phyloP scores from a whole-genome alignment of 2,113 vertebrate genomes.

The Furnarius figulus region DNA sequence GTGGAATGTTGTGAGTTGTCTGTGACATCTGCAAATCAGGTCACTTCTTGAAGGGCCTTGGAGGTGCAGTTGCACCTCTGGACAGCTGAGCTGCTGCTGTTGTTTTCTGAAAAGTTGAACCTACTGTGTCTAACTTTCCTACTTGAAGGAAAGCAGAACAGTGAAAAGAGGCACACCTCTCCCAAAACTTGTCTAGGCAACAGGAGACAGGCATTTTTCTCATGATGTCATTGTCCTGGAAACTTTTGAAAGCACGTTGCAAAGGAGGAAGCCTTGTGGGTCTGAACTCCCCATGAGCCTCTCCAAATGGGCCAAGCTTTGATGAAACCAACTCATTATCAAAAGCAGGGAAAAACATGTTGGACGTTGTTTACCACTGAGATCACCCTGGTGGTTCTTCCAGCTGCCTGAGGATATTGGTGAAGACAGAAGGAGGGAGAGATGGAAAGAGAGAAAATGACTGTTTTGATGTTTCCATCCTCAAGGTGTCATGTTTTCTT shows the following conservation, averaged over 20 bases:
- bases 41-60: neutral
- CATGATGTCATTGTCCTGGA: constrained; percentile 66
- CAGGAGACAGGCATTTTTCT: constrained; percentile 50
- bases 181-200: constrained; percentile 33
- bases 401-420: constrained; percentile 64
- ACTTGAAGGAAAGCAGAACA: neutral
- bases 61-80: neutral
- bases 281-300: constrained; percentile 61
- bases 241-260: constrained; percentile 62
- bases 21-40: neutral
- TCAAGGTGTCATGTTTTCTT: constrained; percentile 58
- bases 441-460: constrained; percentile 15
- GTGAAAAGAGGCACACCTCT: neutral
- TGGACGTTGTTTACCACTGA: constrained; percentile 66
- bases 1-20: neutral
- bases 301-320: constrained; percentile 62
- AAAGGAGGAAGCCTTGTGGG: constrained; percentile 62
- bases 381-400: constrained; percentile 62
- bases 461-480: constrained; percentile 56
- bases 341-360: constrained; percentile 62
- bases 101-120: neutral
- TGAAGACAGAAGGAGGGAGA: constrained; percentile 47
- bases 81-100: neutral
- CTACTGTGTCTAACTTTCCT: neutral
- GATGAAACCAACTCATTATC: constrained; percentile 68